A percentile compares a stretch with the other conserved stretches of the same genome.
Evolutionary conservation across 1,140 invertebrate genomes (phyloP).

Genomic region (Leptonema lineaticorne): DNA sequence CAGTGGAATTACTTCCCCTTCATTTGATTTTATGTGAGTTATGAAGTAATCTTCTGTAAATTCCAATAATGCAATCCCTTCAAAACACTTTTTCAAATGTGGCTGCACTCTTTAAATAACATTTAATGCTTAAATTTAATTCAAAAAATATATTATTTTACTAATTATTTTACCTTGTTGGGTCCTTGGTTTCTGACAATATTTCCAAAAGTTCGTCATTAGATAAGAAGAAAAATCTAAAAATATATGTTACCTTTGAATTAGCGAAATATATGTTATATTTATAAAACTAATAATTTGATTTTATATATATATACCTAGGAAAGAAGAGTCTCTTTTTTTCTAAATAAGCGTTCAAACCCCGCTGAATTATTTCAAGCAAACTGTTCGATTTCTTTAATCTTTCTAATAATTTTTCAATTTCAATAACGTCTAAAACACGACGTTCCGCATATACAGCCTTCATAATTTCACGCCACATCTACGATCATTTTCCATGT

Average conservation of each 20-base stretch:
- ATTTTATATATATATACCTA: slow-evolving; percentile 36
- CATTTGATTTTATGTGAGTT: slow-evolving; percentile 86
- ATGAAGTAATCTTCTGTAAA: slow-evolving; percentile 89
- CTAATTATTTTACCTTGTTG: slow-evolving; percentile 66
- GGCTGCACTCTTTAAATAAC: slow-evolving; percentile 76
- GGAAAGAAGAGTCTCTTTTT: slow-evolving; percentile 95
- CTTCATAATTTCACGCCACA: slow-evolving; percentile 95
- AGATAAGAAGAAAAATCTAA: slow-evolving; percentile 93
- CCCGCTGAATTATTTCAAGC: slow-evolving; percentile 87
- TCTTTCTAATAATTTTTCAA: slow-evolving; percentile 91
- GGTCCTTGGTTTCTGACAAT: slow-evolving; percentile 95
- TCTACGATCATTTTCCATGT: slow-evolving; percentile 47
- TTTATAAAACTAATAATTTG: not conserved
- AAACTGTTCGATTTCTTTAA: slow-evolving; percentile 86
- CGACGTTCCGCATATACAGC: slow-evolving; percentile 73
- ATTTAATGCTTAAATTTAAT: not conserved
- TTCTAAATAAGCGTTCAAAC: slow-evolving; percentile 91
- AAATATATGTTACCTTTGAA: not conserved
- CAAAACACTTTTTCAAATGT: slow-evolving; percentile 97
- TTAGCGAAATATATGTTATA: not conserved
- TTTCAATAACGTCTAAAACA: slow-evolving; percentile 83
- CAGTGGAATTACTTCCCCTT: slow-evolving; percentile 80
- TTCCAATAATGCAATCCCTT: slow-evolving; percentile 82
- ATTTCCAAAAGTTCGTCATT: slow-evolving; percentile 97
- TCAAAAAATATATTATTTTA: too few relatives aligned